Evolutionary conservation across 2,888 invertebrate species (phyloP), one percentile per base, ranked within the genome.

Genomic region (Monochamus alternatus): DNA sequence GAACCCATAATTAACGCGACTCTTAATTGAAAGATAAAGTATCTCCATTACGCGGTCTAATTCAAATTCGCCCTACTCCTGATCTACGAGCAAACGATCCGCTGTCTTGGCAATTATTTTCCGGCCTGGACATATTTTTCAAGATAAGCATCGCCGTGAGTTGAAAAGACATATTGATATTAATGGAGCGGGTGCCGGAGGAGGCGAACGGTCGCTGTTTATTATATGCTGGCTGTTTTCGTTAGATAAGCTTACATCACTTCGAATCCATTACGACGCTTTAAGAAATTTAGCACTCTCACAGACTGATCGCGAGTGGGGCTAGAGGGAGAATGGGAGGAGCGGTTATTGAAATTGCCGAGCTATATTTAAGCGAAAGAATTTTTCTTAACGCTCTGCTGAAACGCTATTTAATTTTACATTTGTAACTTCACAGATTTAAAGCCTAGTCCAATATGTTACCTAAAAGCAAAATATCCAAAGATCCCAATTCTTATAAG

Each of bases 181-280:
- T 83, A 82, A 81, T 82, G 80, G 80, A 76, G 77, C 55, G 32
- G 78, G 82, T 80, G 78, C 78, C 74, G 76, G 78, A 74, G 77
- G 75, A 77, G 79, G 77, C 68, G 76, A 73, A 80, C 78, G 78
- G 78, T 78, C 78, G 81, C 76, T 83, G 83, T 83, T 84, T 82
- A 83, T 83, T 83, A 82, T 82, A 81, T 81, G 81, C 80, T 77
- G 84, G 84, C 84, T 85, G 85, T 81, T 82, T 81, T 83, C 83
- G 81, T 82, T 80, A 83, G 85, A 85, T 85, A 85, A 85, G 84
- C 82, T 80, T 81, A 82, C 83, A 83, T 79, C 83, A 84, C 82
- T 84, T 81, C 80, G 80, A 78, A 82, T 83, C 83, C 84, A 83
- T 84, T 83, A 84, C 82, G 81, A 81, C 77, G 73, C 83, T 83